Evolutionary conservation across 2,888 invertebrate species (phyloP).

Genomic region (Oxyteleia sp.): DNA sequence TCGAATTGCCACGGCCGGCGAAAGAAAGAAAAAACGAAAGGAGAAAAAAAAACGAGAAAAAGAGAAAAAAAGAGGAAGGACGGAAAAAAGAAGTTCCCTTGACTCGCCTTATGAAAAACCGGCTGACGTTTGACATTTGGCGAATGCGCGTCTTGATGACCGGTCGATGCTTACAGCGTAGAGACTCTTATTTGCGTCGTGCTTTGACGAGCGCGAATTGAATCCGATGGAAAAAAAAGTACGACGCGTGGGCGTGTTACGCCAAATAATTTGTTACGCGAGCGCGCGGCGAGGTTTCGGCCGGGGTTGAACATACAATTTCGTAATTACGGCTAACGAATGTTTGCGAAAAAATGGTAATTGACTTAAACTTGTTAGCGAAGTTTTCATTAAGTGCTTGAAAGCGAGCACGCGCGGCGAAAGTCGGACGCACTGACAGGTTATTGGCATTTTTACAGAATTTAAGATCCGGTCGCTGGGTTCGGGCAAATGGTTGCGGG

Average conservation of each 20-base stretch:
- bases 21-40: too few relatives aligned
- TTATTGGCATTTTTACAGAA: conserved; percentile 63
- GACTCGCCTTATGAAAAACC: conserved; percentile 1
- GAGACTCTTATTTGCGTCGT: conserved; percentile 4
- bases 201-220: neutral
- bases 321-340: conserved; percentile 64
- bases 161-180: conserved; percentile 27
- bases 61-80: neutral
- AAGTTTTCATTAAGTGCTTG: conserved; percentile 67
- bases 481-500: conserved; percentile 35
- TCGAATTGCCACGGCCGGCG: conserved; percentile 35
- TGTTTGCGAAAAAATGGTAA: conserved; percentile 59
- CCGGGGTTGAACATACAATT: conserved; percentile 34
- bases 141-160: conserved; percentile 1
- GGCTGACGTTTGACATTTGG: neutral
- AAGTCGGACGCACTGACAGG: conserved; percentile 61
- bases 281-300: neutral
- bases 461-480: conserved; percentile 53
- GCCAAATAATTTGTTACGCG: neutral
- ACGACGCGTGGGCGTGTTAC: neutral
- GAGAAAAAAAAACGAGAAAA: too few relatives aligned
- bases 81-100: neutral
- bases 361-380: conserved; percentile 66
- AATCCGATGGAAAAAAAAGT: conserved; percentile 1
- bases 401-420: conserved; percentile 29